Conservation (phyloP, 2,888 invertebrate species). For the Uropetala carovei region DNA sequence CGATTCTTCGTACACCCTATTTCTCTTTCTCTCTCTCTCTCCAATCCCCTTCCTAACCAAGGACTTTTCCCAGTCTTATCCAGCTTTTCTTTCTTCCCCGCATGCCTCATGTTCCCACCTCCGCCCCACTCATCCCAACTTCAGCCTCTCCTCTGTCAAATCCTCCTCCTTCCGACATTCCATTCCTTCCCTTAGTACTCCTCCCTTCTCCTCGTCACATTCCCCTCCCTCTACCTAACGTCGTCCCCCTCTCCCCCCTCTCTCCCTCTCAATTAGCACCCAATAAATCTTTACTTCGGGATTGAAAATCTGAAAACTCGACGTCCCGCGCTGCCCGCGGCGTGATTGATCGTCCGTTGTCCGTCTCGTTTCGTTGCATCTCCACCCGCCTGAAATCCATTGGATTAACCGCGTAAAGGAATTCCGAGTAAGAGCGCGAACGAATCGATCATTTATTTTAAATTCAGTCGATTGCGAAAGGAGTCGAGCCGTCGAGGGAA, state of each 20-base stretch:
- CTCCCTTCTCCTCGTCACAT: not conserved
- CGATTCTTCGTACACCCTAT: not conserved
- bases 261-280: conserved; percentile 4
- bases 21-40: not conserved
- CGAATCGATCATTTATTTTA: conserved; percentile 11
- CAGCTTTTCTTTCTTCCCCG: too few relatives aligned
- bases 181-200: not conserved
- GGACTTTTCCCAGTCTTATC: too few relatives aligned
- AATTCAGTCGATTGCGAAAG: not conserved
- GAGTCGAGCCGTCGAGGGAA: not conserved
- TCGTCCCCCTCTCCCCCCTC: not conserved
- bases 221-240: not conserved
- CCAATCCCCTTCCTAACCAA: not conserved
- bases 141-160: too few relatives aligned
- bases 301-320: conserved; percentile 25
- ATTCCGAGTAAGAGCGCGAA: not conserved
- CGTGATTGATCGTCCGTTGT: conserved; percentile 15
- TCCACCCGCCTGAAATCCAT: not conserved
- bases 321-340: conserved; percentile 19
- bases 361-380: too few relatives aligned
- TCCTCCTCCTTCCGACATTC: not conserved
- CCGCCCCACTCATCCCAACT: too few relatives aligned
- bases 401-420: not conserved
- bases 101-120: too few relatives aligned
- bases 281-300: conserved; percentile 21